phyloP scores from a whole-genome alignment of 30 jellyfish, hydroid and myxozoan species.

The Aurelia sp. region DNA sequence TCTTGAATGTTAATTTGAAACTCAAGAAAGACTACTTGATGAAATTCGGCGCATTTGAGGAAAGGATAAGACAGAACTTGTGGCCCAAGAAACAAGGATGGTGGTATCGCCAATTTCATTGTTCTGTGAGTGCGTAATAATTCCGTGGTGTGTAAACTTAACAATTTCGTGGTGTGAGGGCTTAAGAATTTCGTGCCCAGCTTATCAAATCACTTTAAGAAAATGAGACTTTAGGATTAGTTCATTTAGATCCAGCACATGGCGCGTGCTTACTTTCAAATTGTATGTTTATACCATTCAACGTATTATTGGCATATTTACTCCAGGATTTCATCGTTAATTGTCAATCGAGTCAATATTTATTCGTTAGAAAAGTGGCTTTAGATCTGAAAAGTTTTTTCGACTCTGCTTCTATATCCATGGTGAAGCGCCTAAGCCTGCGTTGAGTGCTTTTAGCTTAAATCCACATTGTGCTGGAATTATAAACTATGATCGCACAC shows the following conservation, averaged over 20 bases:
- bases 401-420: conserved; percentile 39
- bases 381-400: conserved; percentile 20
- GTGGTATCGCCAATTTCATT: no score
- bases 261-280: conserved; percentile 48
- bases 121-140: no score
- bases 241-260: conserved; percentile 2
- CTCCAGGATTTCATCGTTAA: conserved; percentile 19
- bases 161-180: no score
- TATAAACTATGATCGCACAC: background rate
- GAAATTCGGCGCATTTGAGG: no score
- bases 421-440: conserved; percentile 9
- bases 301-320: conserved; percentile 14
- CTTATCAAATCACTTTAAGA: conserved; percentile 2
- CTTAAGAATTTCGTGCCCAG: conserved; percentile 14
- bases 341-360: conserved; percentile 23
- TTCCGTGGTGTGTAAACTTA: no score
- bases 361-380: conserved; percentile 2
- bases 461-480: background rate
- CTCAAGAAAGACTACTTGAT: no score
- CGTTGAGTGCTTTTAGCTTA: background rate
- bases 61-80: no score
- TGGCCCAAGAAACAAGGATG: no score
- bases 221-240: background rate
- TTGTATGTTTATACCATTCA: conserved; percentile 14
- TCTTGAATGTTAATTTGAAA: no score